A percentile compares a stretch with the other conserved stretches of the same genome.
Evolutionary conservation across 2,797 vertebrate genomes (phyloP).

Genomic region (Threskiornis aethiopicus): DNA sequence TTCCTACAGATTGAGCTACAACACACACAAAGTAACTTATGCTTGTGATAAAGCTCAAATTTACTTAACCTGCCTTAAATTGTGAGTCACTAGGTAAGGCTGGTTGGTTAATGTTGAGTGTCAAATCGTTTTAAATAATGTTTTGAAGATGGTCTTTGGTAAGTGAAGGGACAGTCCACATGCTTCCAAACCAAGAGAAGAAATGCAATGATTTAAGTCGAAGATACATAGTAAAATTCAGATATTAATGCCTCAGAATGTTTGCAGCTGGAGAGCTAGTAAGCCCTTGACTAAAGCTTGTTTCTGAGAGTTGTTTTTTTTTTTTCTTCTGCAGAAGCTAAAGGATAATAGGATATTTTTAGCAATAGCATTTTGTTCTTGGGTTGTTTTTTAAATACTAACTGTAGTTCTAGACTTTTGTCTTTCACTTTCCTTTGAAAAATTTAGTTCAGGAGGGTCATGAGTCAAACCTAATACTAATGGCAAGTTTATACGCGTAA

Average conservation of each 20-base stretch:
- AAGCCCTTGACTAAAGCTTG: not conserved
- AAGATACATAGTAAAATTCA: not conserved
- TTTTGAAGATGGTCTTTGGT: not conserved
- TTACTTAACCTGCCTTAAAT: not conserved
- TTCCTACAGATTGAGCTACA: not conserved
- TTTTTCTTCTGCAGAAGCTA: not conserved
- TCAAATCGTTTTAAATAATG: not conserved
- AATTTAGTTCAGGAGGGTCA: not conserved
- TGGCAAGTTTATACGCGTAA: not conserved
- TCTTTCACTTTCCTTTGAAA: not conserved
- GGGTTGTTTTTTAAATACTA: not conserved
- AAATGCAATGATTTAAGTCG: not conserved
- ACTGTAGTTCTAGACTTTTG: not conserved
- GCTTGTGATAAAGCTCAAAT: not conserved
- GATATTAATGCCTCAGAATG: not conserved
- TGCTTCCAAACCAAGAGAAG: not conserved
- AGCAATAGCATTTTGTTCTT: not conserved
- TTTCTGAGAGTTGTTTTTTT: not conserved
- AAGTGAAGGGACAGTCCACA: not conserved
- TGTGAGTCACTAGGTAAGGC: not conserved
- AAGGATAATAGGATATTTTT: not conserved
- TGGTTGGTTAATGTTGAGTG: not conserved
- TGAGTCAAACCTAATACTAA: not conserved
- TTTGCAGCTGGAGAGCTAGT: not conserved
- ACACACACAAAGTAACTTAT: fast-evolving